Evolutionary conservation across 2,797 vertebrate genomes (phyloP), one percentile per base, ranked within the genome.

Genomic region (Mastacembelus armatus): DNA sequence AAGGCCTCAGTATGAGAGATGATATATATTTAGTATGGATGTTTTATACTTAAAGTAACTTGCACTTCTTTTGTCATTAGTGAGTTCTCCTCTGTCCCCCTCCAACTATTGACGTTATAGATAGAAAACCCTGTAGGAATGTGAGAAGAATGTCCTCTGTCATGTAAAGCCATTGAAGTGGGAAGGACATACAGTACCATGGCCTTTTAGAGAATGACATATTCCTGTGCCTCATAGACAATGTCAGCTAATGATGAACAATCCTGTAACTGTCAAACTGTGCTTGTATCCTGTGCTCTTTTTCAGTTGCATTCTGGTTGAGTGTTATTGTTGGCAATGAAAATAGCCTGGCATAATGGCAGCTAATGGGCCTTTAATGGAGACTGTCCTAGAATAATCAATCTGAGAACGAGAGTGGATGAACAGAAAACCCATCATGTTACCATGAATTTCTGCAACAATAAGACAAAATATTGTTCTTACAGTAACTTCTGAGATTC

Each of bases 341-440:
- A 89, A 89, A 91, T 80, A 86, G 78, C 58, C 67, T 58, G 54
- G 70, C 74, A 74, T 92, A 89, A 92, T 91, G 79, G 76, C 35
- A 68, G 84, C 80, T 91, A 93, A 92, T 92, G 86, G 86, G 68
- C 54, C 81, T 84, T 88, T 91, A 92, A 92, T 91, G 83, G 85
- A 87, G 81, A 89, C 80, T 85, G 85, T 84, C 87, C 78, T 72
- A 68, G 79, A 90, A 83, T 84, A 87, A 91, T 91, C 84, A 89
- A 90, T 92, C 83, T 82, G 63, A 77, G 78, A 29, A 35, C 56
- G 55, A 72, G 35, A 55, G 67, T 60, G 49, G 74, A 81, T 62
- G 65, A 83, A 82, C 65, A 77, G 56, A 59, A 78, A 74, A 59
- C 14, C 35, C 81, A 65, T 68, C 42, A 15, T n/a, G n/a, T n/a